phyloP scores from a whole-genome alignment of 2,113 vertebrate genomes.

The Dromiciops gliroides region DNA sequence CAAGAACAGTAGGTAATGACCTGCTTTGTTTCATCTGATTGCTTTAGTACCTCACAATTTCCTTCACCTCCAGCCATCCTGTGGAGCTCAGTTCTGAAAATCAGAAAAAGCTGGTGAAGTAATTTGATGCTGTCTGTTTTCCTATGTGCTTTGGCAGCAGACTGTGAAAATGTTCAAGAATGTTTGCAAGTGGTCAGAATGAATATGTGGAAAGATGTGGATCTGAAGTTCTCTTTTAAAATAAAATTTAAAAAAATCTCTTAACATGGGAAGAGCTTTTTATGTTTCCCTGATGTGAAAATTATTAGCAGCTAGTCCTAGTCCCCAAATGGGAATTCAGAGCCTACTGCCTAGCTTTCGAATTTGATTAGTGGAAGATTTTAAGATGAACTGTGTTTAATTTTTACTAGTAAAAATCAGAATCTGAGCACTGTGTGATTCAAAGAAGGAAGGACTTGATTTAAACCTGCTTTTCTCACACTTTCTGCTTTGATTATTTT shows the following conservation, averaged over 20 bases:
- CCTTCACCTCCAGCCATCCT: constrained; percentile 56
- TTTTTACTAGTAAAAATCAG: constrained; percentile 62
- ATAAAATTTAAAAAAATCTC: constrained; percentile 58
- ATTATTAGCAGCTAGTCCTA: constrained; percentile 68
- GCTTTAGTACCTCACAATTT: constrained; percentile 75
- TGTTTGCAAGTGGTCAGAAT: constrained; percentile 65
- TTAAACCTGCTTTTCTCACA: constrained; percentile 28
- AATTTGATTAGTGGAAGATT: constrained; percentile 55
- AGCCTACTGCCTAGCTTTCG: constrained; percentile 65
- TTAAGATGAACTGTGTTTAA: constrained; percentile 15
- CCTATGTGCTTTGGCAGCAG: constrained; percentile 67
- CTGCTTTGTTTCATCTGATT: constrained; percentile 73
- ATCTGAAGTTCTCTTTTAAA: constrained; percentile 66
- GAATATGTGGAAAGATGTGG: constrained; percentile 52
- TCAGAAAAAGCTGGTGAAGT: constrained; percentile 60
- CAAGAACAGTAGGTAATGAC: constrained; percentile 56
- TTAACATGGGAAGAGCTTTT: constrained; percentile 59
- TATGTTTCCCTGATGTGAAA: constrained; percentile 72
- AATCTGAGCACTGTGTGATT: constrained; percentile 54
- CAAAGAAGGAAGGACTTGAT: constrained; percentile 53
- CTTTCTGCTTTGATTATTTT: neutral
- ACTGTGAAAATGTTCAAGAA: constrained; percentile 69
- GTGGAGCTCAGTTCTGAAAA: constrained; percentile 54
- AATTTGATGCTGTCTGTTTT: constrained; percentile 62
- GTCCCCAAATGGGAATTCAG: constrained; percentile 58